Conservation (phyloP, 2,888 invertebrate genomes). For the Caenorhabditis zanzibari region DNA sequence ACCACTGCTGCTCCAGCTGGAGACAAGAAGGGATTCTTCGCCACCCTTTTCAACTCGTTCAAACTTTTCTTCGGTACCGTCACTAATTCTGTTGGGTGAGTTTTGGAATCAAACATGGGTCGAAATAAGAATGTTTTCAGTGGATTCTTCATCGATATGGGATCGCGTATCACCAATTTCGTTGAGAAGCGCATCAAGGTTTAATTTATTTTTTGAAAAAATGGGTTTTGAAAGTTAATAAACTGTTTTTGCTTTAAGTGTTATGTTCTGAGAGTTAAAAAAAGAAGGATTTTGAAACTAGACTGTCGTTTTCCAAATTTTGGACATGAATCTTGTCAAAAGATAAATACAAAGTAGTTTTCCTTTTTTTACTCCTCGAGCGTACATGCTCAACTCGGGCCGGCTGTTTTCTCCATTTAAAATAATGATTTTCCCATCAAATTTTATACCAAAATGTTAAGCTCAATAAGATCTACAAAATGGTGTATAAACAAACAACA, state of each 20-base stretch:
- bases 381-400: too few species aligned
- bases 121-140: conserved; percentile 1
- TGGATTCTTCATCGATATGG: conserved; percentile 46
- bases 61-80: conserved; percentile 42
- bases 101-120: background rate
- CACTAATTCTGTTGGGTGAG: conserved; percentile 48
- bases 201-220: conserved; percentile 22
- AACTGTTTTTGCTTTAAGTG: background rate
- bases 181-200: conserved; percentile 48
- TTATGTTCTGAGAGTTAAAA: too few species aligned
- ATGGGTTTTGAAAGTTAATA: conserved; percentile 9
- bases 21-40: conserved; percentile 31
- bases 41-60: conserved; percentile 35
- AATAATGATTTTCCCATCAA: too few species aligned
- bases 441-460: too few species aligned
- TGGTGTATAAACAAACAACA: too few species aligned
- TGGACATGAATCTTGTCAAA: too few species aligned
- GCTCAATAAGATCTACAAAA: too few species aligned
- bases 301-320: too few species aligned
- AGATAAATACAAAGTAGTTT: too few species aligned
- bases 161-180: conserved; percentile 31
- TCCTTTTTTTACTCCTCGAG: too few species aligned
- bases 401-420: too few species aligned
- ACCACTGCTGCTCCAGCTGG: conserved; percentile 12
- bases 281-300: too few species aligned